A percentile compares a stretch with the other conserved stretches of the same genome.
Evolutionary conservation across 2,797 vertebrate genomes (phyloP).

Genomic region (Pipistrellus pipistrellus): DNA sequence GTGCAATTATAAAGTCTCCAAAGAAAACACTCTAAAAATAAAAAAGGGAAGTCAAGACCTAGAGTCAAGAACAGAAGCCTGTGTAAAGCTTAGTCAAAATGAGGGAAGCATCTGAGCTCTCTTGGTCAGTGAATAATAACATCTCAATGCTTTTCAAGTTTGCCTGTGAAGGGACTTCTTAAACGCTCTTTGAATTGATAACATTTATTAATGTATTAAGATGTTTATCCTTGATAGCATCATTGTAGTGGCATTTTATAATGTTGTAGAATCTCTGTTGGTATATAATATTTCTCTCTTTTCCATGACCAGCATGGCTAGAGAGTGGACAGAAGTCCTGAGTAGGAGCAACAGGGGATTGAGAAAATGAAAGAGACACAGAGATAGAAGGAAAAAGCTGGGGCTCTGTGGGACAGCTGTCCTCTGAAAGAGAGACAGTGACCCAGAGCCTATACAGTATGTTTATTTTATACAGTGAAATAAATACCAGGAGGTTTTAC

Average conservation of each 20-base stretch:
- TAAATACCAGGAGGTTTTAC: no score
- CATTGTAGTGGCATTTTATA: background rate
- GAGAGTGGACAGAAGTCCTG: no score
- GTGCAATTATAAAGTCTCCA: background rate
- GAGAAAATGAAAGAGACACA: no score
- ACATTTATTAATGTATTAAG: background rate
- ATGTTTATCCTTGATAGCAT: background rate
- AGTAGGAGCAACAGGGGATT: no score
- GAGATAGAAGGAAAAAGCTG: no score
- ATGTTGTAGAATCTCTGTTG: background rate
- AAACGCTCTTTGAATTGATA: background rate
- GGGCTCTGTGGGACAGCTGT: no score
- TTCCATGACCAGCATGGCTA: no score
- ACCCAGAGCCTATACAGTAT: no score
- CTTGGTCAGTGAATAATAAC: background rate
- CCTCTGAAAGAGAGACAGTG: no score
- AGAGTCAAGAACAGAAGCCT: background rate
- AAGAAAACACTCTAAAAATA: conserved; percentile 13
- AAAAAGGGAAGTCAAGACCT: background rate
- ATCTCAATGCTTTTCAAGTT: background rate
- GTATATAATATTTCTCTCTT: background rate
- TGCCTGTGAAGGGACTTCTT: background rate
- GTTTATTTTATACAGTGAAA: no score
- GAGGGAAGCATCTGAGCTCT: background rate
- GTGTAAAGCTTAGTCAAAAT: background rate